Evolutionary conservation across 2,113 vertebrate genomes (phyloP), one percentile per base, ranked within the genome.

Genomic region (Jacana jacana): DNA sequence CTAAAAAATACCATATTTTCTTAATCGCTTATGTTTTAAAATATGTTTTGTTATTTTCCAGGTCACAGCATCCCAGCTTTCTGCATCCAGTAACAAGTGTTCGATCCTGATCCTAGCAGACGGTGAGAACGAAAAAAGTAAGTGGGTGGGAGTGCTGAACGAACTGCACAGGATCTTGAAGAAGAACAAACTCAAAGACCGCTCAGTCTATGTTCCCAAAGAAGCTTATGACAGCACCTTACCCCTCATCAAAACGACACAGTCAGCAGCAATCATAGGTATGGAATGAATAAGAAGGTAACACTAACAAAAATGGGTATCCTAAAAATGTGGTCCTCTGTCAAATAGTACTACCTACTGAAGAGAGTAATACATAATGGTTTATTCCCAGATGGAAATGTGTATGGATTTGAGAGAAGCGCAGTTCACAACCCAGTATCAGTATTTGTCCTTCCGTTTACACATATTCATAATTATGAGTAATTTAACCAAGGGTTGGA

Each of bases 111-210:
- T 99, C 97, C 98, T 99, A 90, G 99, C 99, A 15, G 99, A 99
- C 51, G 98, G 98, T 88, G 99, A 99, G 96, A 99, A 98, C 92
- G 99, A 99, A 97, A 98, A 98, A 93, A 99, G 98, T 97, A 99
- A 99, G 94, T 99, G 99, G 99, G 99, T 99, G 60, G 99, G 98
- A 3, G 97, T 99, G 81, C 98, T 99, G 80, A 99, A 98, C 30
- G 99, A 99, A 96, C 97, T 99, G 78, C 99, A 99, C 76, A 99
- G 99, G 96, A 99, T 99, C 96, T 96, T 99, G 95, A 99, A 98
- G 98, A 99, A 99, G 97, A 99, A 99, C 98, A 99, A 99, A 89
- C 99, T 99, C 64, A 99, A 99, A 98, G 99, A 99, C 94, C 99
- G 99, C 35, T 99, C 99, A 5, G 99, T 99, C 84, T 99, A 99